phyloP scores from a whole-genome alignment of 2,113 vertebrate species.

The Atractosteus spatula region DNA sequence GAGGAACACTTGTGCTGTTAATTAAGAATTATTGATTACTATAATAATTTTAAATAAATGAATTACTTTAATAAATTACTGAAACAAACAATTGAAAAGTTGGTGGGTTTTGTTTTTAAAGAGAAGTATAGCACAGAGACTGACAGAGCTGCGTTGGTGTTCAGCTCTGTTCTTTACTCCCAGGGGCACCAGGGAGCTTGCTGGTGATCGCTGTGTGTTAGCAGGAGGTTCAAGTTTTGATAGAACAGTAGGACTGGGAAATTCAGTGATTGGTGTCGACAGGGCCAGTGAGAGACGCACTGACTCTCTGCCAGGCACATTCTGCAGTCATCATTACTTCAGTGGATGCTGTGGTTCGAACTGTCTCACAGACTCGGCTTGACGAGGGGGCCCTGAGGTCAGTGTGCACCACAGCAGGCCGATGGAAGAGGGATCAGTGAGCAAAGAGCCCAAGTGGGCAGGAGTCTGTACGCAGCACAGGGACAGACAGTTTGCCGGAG shows the following conservation, averaged over 20 bases:
- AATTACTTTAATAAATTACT: no score
- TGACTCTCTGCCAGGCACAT: not conserved
- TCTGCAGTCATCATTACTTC: not conserved
- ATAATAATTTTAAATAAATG: no score
- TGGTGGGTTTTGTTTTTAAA: no score
- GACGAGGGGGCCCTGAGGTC: not conserved
- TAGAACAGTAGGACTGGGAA: no score
- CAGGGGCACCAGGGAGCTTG: not conserved
- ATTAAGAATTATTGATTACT: no score
- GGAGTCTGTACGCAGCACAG: not conserved
- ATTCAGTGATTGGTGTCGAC: not conserved
- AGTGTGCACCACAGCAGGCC: not conserved
- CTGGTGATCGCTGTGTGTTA: not conserved
- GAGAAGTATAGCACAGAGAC: no score
- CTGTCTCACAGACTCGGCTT: not conserved
- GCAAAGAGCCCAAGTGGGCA: not conserved
- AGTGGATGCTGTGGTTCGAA: not conserved
- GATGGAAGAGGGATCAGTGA: not conserved
- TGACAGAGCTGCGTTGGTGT: no score
- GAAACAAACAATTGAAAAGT: no score
- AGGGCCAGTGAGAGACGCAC: not conserved
- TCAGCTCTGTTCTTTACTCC: no score
- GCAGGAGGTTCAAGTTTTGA: not conserved
- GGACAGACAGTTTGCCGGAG: constrained; percentile 2
- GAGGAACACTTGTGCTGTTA: no score